Evolutionary conservation across 2,797 vertebrate genomes (phyloP).

Genomic region (Platyrinchus mystaceus): DNA sequence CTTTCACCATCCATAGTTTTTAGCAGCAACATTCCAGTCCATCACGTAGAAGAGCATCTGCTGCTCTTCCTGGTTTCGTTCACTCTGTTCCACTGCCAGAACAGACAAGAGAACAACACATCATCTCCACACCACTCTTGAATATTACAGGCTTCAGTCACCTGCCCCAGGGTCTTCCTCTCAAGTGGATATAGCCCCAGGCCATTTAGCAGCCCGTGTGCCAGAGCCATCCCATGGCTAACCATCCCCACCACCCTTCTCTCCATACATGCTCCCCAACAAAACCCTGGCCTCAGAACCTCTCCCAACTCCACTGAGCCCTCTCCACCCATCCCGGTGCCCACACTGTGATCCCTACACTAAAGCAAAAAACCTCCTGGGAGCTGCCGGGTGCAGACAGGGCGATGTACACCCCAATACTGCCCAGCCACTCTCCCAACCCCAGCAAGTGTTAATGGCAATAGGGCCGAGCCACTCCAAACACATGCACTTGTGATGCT

Average conservation of each 20-base stretch:
- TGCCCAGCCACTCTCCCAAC: background rate
- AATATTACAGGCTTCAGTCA: background rate
- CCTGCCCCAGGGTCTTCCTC: background rate
- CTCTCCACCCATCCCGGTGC: background rate
- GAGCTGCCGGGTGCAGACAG: accelerated
- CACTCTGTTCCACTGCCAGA: background rate
- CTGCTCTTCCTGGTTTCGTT: background rate
- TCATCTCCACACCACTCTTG: background rate
- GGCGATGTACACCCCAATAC: accelerated
- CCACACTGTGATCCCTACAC: accelerated
- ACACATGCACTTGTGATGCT: accelerated
- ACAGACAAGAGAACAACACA: background rate
- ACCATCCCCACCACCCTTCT: background rate
- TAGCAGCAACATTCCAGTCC: background rate
- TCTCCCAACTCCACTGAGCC: accelerated
- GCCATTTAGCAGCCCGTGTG: background rate
- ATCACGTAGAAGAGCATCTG: background rate
- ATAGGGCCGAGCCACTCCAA: accelerated
- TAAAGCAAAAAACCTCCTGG: background rate
- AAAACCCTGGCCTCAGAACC: background rate
- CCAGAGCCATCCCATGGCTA: accelerated
- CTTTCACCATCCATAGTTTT: background rate
- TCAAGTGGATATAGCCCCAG: background rate
- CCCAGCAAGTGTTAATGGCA: accelerated
- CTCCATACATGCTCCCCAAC: accelerated